These are phyloP conservation scores for Syngnathoides biaculeatus DNA, from an alignment of 2,113 vertebrate genomes.

Conservation along the genomic window DNA sequence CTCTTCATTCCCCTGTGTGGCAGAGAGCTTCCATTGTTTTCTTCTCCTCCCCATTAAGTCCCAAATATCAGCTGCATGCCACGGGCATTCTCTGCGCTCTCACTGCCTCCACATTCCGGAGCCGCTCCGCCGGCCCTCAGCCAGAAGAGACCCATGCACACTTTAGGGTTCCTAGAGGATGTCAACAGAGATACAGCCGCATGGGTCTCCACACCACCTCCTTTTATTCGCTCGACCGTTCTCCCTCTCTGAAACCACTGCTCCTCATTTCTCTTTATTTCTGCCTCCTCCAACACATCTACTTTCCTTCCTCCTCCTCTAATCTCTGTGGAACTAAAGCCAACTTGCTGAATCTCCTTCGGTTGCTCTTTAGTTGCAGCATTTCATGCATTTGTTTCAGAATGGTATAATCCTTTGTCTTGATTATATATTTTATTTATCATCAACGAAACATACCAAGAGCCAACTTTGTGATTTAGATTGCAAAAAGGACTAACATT, in stretches of 20 bases:
- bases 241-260: not conserved
- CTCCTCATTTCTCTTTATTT: slow-evolving; percentile 15
- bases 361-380: not conserved
- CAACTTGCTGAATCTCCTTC: slow-evolving; percentile 2
- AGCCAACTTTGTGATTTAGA: not conserved
- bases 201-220: not conserved
- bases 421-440: not conserved
- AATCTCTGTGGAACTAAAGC: slow-evolving; percentile 6
- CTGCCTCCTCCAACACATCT: slow-evolving; percentile 8
- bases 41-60: not conserved
- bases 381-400: not conserved
- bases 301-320: not conserved
- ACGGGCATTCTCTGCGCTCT: not conserved
- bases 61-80: not conserved
- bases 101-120: slow-evolving; percentile 6
- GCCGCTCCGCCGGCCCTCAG: slow-evolving; percentile 1
- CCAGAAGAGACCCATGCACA: not conserved
- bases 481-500: not conserved
- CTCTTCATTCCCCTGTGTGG: slow-evolving; percentile 11
- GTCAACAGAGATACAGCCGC: not conserved
- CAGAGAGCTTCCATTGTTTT: slow-evolving; percentile 2
- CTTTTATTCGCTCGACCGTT: not conserved
- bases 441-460: not conserved
- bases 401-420: not conserved
- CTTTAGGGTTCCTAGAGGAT: not conserved